Conservation (phyloP, 1,140 invertebrate genomes). For the Bursaphelenchus mucronatus region DNA sequence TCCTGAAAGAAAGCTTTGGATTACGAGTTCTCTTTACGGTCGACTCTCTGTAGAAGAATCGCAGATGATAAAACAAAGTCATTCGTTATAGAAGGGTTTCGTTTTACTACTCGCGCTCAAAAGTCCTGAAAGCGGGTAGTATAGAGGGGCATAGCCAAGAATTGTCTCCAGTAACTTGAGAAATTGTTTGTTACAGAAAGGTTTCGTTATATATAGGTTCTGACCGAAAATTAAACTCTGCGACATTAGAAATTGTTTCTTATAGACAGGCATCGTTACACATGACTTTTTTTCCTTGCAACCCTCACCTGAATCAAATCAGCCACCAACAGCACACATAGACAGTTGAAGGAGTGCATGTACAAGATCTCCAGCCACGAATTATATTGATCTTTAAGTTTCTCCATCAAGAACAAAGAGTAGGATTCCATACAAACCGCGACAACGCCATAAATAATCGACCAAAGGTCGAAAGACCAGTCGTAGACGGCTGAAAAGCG, state of each 20-base stretch:
- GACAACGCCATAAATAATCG: constrained; percentile 62
- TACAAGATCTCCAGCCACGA: constrained; percentile 34
- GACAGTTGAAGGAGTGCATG: constrained; percentile 48
- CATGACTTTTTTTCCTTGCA: constrained; percentile 43
- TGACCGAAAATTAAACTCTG: too few species aligned
- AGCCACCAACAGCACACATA: constrained; percentile 40
- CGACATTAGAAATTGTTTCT: too few species aligned
- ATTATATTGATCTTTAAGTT: constrained; percentile 37
- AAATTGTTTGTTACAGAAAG: too few species aligned
- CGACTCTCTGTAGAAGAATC: background rate
- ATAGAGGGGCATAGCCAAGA: too few species aligned
- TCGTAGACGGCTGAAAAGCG: constrained; percentile 61
- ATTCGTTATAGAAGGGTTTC: too few species aligned
- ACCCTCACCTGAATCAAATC: constrained; percentile 60
- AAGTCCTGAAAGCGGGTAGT: too few species aligned
- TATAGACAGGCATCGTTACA: too few species aligned
- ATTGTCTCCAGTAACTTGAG: too few species aligned
- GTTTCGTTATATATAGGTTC: too few species aligned
- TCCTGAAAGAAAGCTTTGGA: constrained; percentile 16
- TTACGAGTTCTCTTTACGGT: background rate
- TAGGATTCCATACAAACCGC: constrained; percentile 64
- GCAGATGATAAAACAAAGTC: too few species aligned
- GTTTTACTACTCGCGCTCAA: too few species aligned
- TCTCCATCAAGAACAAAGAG: constrained; percentile 64
- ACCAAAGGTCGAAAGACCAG: constrained; percentile 62